These are phyloP conservation scores for Drosophila novamexicana DNA, from an alignment of 1,140 invertebrate species.

Conservation along the genomic window DNA sequence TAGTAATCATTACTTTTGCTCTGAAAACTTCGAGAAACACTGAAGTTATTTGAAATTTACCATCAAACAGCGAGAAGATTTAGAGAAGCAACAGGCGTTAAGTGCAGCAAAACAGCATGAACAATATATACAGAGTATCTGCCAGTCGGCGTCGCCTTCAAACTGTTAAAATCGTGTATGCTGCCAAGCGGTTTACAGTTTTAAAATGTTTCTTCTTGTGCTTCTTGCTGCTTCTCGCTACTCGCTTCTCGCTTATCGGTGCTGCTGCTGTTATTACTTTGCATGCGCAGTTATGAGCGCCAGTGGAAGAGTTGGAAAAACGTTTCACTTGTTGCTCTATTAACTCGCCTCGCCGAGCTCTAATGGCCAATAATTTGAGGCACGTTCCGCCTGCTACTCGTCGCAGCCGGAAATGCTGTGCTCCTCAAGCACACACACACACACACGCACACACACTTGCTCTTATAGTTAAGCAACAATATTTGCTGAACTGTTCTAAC, in stretches of 20 bases:
- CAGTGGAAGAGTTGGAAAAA: constrained; percentile 21
- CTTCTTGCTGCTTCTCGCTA: background rate
- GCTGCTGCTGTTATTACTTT: constrained; percentile 58
- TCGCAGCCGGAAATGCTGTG: constrained; percentile 35
- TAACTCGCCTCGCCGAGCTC: constrained; percentile 52
- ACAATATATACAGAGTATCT: background rate
- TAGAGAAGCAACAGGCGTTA: too few relatives aligned
- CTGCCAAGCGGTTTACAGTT: constrained; percentile 34
- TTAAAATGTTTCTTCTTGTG: constrained; percentile 27
- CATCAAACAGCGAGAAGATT: too few relatives aligned
- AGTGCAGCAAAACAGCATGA: too few relatives aligned
- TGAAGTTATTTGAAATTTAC: too few relatives aligned
- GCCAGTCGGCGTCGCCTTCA: background rate
- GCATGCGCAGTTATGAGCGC: constrained; percentile 67
- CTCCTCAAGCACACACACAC: constrained; percentile 8
- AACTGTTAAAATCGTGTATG: background rate
- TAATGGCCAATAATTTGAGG: constrained; percentile 60
- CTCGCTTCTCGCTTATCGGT: background rate
- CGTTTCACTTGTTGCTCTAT: constrained; percentile 72
- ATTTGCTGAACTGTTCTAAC: background rate
- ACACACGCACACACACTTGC: background rate
- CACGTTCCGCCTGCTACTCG: constrained; percentile 28
- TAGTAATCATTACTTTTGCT: background rate
- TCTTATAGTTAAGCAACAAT: constrained; percentile 13
- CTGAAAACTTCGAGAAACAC: background rate